Conservation (phyloP, 2,113 vertebrate genomes). For the Burhinus oedicnemus region DNA sequence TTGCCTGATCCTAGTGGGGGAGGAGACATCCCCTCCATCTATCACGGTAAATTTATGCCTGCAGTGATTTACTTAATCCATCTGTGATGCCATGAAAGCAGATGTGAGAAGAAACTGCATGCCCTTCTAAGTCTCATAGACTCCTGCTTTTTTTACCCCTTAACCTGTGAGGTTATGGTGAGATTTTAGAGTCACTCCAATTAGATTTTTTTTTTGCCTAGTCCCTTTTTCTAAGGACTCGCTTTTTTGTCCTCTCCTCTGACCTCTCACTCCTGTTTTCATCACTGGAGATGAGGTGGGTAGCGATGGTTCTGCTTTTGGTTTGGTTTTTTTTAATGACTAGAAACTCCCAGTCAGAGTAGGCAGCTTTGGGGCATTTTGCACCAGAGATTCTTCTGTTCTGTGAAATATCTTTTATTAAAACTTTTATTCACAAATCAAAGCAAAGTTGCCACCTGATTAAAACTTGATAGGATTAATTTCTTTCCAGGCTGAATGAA, state of each 20-base stretch:
- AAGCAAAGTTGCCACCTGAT: constrained; percentile 34
- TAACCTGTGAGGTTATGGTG: not conserved
- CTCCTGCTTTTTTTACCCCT: not conserved
- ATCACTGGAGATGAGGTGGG: not conserved
- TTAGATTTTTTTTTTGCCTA: not conserved
- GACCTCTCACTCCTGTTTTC: not conserved
- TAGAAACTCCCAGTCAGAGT: not conserved
- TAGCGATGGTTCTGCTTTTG: not conserved
- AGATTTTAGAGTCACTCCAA: not conserved
- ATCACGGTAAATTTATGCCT: not conserved
- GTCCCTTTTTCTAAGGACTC: not conserved
- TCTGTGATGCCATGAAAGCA: not conserved
- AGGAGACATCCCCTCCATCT: not conserved
- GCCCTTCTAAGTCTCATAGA: not conserved
- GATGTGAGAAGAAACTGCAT: not conserved
- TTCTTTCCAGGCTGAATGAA: constrained; percentile 1
- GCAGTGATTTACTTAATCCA: not conserved
- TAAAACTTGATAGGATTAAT: constrained; percentile 56
- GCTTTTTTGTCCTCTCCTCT: not conserved
- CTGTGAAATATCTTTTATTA: constrained; percentile 42
- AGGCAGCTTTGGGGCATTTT: not conserved
- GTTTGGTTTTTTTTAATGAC: not conserved
- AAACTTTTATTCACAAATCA: constrained; percentile 38
- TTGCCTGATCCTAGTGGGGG: not conserved
- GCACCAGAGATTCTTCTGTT: not conserved